A percentile compares a stretch with the other conserved stretches of the same genome.
phyloP scores from a whole-genome alignment of 2,797 vertebrate genomes.

The Australoheros facetus region DNA sequence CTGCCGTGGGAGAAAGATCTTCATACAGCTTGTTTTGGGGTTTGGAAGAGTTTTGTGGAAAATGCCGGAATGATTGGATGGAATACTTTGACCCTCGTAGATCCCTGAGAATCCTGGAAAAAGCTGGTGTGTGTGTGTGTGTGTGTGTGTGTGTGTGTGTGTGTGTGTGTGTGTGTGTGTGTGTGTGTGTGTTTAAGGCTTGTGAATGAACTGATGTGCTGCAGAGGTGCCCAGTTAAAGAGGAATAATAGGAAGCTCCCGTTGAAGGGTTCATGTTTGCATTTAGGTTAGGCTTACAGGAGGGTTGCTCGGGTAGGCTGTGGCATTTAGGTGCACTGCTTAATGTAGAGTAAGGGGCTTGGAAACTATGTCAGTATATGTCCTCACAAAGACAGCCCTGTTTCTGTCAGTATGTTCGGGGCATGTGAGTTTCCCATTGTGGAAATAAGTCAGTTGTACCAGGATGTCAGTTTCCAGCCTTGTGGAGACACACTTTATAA shows the following conservation, averaged over 20 bases:
- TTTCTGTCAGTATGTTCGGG: not conserved
- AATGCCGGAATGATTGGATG: constrained; percentile 37
- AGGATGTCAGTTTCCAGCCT: constrained; percentile 52
- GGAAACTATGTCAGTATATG: not conserved
- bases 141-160: not conserved
- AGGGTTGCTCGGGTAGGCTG: not conserved
- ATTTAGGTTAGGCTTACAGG: not conserved
- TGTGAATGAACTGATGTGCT: not conserved
- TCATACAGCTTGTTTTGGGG: constrained; percentile 18
- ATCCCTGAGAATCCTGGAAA: constrained; percentile 25
- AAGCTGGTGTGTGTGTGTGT: not conserved
- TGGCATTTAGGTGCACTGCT: not conserved
- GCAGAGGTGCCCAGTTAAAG: not conserved
- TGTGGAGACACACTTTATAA: not conserved
- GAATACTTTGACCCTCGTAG: constrained; percentile 27
- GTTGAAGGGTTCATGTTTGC: not conserved
- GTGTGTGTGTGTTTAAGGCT: not conserved
- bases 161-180: constrained; percentile 3
- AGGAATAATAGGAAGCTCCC: not conserved
- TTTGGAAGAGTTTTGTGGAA: constrained; percentile 50
- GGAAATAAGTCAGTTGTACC: constrained; percentile 50
- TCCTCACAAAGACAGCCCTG: not conserved
- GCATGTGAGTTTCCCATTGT: constrained; percentile 35
- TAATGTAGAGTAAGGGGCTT: not conserved
- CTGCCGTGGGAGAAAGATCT: constrained; percentile 11